These are phyloP conservation scores for Laupala kohalensis DNA, from an alignment of 1,140 invertebrate genomes.

Conservation along the genomic window DNA sequence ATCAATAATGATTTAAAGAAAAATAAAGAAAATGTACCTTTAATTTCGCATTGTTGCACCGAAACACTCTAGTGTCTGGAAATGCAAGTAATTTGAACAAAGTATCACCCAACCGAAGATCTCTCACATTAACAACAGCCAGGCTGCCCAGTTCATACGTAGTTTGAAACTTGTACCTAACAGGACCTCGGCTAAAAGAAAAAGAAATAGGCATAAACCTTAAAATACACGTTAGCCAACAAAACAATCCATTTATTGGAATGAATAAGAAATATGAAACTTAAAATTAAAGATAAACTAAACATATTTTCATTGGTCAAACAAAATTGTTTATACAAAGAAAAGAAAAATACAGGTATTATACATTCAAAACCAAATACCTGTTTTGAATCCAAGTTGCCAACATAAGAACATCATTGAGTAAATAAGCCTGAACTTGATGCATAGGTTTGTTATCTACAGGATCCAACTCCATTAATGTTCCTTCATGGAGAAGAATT, in stretches of 20 bases:
- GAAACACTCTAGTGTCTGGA: conserved; percentile 84
- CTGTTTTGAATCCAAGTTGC: conserved; percentile 59
- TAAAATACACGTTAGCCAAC: no score
- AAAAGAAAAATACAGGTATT: no score
- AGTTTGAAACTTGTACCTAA: conserved; percentile 78
- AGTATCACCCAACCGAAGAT: conserved; percentile 72
- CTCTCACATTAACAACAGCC: conserved; percentile 89
- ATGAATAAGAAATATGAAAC: no score
- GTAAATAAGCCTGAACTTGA: conserved; percentile 81
- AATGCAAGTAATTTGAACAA: conserved; percentile 90
- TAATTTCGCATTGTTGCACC: conserved; percentile 25
- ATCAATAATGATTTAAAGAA: background rate
- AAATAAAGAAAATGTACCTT: conserved; percentile 6
- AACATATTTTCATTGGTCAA: no score
- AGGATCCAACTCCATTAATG: conserved; percentile 77
- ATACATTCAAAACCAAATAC: no score
- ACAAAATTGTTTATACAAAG: no score
- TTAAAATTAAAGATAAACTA: no score
- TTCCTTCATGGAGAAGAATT: conserved; percentile 74
- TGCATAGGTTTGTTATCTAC: conserved; percentile 75
- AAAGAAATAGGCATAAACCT: no score
- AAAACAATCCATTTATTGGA: no score
- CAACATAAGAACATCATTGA: conserved; percentile 73
- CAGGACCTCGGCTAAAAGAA: conserved; percentile 50
- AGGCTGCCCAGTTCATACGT: conserved; percentile 84